Conservation (phyloP, 2,113 vertebrate species). For the Odocoileus virginianus region DNA sequence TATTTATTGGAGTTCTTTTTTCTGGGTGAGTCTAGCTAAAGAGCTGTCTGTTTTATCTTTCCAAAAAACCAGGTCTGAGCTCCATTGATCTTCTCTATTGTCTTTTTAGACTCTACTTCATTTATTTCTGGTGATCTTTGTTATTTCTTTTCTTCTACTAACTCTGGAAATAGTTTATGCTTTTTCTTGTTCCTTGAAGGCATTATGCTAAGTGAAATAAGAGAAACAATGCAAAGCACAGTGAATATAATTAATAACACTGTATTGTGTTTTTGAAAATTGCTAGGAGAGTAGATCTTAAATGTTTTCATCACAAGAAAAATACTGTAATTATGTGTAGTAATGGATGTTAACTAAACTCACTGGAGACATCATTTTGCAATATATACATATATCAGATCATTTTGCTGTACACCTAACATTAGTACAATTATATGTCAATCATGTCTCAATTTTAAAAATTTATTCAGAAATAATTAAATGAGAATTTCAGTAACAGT, state of each 20-base stretch:
- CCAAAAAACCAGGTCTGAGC: neutral
- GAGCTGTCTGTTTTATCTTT: neutral
- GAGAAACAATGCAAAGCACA: neutral
- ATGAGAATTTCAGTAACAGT: neutral
- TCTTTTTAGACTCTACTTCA: neutral
- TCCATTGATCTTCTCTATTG: neutral
- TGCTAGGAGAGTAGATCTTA: neutral
- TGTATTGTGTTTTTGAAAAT: neutral
- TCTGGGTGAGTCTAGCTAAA: neutral
- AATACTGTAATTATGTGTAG: neutral
- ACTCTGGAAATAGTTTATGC: neutral
- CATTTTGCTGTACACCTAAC: neutral
- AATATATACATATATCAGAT: neutral
- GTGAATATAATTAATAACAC: neutral
- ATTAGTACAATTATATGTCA: neutral
- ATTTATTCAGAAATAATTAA: conserved; percentile 19
- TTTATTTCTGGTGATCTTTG: neutral
- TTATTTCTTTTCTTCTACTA: neutral
- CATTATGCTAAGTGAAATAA: neutral
- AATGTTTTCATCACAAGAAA: neutral
- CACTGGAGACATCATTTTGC: neutral
- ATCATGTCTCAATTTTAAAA: neutral
- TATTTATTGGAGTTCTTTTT: neutral
- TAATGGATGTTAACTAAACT: neutral
- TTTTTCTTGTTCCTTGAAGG: neutral